Conservation (phyloP, 2,888 invertebrate species). For the Tortricodes alternella region DNA sequence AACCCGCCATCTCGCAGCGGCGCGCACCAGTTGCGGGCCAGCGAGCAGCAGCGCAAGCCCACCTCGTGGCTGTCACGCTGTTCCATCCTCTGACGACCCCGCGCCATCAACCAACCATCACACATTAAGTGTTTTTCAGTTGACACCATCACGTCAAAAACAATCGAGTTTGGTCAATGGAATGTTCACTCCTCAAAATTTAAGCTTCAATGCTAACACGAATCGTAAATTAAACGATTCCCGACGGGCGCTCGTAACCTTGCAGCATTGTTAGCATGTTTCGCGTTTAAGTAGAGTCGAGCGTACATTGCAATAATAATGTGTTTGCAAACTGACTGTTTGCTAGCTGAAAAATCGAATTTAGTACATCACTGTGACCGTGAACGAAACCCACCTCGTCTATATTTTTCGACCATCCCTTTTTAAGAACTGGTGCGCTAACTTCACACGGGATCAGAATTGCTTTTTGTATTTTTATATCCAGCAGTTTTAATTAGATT, state of each 20-base stretch:
- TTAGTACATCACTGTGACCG: conserved; percentile 26
- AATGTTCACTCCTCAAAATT: neutral
- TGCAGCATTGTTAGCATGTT: conserved; percentile 18
- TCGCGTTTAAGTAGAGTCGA: conserved; percentile 8
- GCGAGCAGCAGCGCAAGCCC: conserved; percentile 91
- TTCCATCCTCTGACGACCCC: conserved; percentile 91
- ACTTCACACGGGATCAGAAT: conserved; percentile 63
- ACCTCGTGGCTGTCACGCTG: conserved; percentile 94
- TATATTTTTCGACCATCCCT: conserved; percentile 74
- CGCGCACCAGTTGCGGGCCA: conserved; percentile 88
- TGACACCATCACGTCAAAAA: conserved; percentile 14
- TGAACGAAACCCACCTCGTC: conserved; percentile 54
- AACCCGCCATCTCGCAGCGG: conserved; percentile 92
- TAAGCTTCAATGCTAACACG: conserved; percentile 19
- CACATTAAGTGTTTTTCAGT: conserved; percentile 35
- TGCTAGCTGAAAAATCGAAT: conserved; percentile 30
- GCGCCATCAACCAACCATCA: conserved; percentile 38
- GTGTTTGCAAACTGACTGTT: conserved; percentile 26
- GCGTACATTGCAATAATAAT: conserved; percentile 19
- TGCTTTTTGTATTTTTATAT: conserved; percentile 83
- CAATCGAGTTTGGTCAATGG: conserved; percentile 11
- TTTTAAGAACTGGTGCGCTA: conserved; percentile 63
- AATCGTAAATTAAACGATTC: conserved; percentile 9
- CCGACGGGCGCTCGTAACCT: conserved; percentile 17
- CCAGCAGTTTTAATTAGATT: conserved; percentile 59